Evolutionary conservation across 2,797 vertebrate species (phyloP), one percentile per base, ranked within the genome.

Genomic region (Macroramphosus scolopax): DNA sequence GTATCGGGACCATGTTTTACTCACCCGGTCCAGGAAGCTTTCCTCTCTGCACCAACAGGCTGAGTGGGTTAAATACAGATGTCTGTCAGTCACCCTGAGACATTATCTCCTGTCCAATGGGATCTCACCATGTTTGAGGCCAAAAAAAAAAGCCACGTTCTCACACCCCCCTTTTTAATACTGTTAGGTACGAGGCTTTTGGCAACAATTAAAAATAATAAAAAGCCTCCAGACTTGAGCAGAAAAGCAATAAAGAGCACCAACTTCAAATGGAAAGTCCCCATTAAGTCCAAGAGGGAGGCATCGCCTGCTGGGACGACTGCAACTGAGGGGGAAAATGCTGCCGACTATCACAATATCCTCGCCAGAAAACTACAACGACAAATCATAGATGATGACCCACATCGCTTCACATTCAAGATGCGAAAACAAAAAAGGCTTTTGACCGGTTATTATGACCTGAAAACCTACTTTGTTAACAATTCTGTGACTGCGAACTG

Each of bases 181-280:
- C 38, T 0, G 5, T 78, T 84, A 84, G 72, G 78, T 76, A 70
- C 30, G 55, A 41, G 58, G 68, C 78, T 71, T 69, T 82, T 78
- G 81, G 77, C 67, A 68, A 83, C 81, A 79, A 72, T 68, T 80
- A 82, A 43, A 69, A 63, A 75, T 53, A 57, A 68, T 22, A 22
- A 83, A 51, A 79, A 65, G 54, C 60, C 30, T 49, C 56, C 33
- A 49, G 50, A 65, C 47, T 28, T 55, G 1, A 63, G 64, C 65
- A 64, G 78, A 51, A 55, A 44, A 51, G 63, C 72, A 55, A 61
- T 88, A 83, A 89, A 84, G 66, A 64, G 42, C 59, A 32, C 68
- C 63, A 54, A 82, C 84, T 86, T 85, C 84, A 85, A 83, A 86
- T 78, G 77, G 78, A 87, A 84, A 82, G 42, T 63, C 57, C 76